phyloP scores from a whole-genome alignment of 2,113 vertebrate species.

The Gracilinanus agilis region DNA sequence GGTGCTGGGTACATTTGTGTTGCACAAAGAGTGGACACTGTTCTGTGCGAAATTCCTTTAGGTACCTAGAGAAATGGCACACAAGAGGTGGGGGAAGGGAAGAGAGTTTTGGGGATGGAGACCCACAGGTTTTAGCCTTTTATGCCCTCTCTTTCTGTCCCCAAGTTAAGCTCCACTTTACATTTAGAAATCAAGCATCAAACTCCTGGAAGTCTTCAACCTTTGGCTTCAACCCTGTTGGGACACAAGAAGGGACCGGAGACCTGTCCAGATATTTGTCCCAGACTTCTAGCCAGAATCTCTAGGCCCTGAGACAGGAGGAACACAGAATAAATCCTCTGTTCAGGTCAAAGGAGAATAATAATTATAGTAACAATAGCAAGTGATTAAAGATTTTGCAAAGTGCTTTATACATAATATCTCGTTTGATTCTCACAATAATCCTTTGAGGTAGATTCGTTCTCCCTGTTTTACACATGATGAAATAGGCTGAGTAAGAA shows the following conservation, averaged over 20 bases:
- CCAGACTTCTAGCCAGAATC: not conserved
- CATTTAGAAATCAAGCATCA: not conserved
- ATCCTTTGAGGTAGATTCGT: not conserved
- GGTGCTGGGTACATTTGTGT: constrained; percentile 98
- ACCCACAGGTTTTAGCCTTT: not conserved
- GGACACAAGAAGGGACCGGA: not conserved
- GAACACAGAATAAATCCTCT: not conserved
- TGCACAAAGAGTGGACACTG: constrained; percentile 98
- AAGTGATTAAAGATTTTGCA: not conserved
- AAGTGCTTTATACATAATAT: not conserved
- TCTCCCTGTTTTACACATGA: not conserved
- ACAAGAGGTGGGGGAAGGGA: not conserved
- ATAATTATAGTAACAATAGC: not conserved
- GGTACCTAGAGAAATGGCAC: constrained; percentile 88
- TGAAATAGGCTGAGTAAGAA: not conserved
- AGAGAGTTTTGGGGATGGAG: not conserved
- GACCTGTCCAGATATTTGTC: not conserved
- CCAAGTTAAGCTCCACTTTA: not conserved
- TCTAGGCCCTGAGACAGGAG: not conserved
- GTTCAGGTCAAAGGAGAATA: not conserved
- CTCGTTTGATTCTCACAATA: not conserved
- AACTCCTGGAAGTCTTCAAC: not conserved
- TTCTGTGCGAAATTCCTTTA: constrained; percentile 98
- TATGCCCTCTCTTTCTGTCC: not conserved
- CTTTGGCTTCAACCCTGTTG: not conserved